Conservation (phyloP, 1,140 invertebrate genomes). For the Drosophila lacteicornis region DNA sequence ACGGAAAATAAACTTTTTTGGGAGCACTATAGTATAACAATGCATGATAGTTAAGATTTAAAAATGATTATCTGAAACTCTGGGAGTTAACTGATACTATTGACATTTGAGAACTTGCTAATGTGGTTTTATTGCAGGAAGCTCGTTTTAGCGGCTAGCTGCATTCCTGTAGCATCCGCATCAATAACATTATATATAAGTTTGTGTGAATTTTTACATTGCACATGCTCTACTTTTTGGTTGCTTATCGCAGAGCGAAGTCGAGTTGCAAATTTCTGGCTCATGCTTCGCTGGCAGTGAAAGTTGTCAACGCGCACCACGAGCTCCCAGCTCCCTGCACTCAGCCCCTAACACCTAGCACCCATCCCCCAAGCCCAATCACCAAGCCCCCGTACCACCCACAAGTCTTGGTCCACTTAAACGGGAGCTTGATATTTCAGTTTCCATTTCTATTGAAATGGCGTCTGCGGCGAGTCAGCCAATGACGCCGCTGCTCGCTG, state of each 20-base stretch:
- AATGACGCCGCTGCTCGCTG: slow-evolving; percentile 25
- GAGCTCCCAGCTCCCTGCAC: not conserved
- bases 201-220: not conserved
- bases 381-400: slow-evolving; percentile 8
- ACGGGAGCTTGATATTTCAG: slow-evolving; percentile 40
- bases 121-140: not conserved
- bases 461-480: slow-evolving; percentile 29
- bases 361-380: not conserved
- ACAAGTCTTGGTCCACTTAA: slow-evolving; percentile 19
- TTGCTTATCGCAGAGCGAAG: slow-evolving; percentile 15
- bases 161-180: not conserved
- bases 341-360: slow-evolving; percentile 1
- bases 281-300: slow-evolving; percentile 39
- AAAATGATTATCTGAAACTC: not conserved
- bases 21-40: too few relatives aligned
- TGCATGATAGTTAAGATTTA: too few relatives aligned
- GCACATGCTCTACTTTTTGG: slow-evolving; percentile 29
- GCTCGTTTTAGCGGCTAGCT: not conserved
- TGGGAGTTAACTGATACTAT: not conserved
- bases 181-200: not conserved
- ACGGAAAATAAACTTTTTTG: too few relatives aligned
- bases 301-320: slow-evolving; percentile 33
- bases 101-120: slow-evolving; percentile 1
- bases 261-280: slow-evolving; percentile 43
- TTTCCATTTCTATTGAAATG: slow-evolving; percentile 46